Percentiles rank a stretch among this genome's conserved stretches.
Conservation (phyloP, 2,888 invertebrate species). For the Heliconius ethilla region DNA sequence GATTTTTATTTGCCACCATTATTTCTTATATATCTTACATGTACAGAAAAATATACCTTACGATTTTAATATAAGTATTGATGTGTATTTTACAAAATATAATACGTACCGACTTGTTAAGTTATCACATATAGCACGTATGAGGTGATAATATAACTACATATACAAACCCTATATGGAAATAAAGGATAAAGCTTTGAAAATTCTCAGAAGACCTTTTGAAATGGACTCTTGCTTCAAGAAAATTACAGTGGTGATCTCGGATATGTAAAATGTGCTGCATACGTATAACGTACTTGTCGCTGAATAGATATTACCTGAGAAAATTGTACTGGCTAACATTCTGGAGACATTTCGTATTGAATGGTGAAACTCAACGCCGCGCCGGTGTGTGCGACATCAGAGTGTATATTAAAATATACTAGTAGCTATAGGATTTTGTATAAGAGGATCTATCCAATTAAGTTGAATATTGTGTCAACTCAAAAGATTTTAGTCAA, state of each 20-base stretch:
- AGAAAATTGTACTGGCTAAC: neutral
- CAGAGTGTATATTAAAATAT: neutral
- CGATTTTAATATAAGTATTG: too few relatives aligned
- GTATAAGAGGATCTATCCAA: neutral
- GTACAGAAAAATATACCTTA: too few relatives aligned
- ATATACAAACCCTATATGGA: neutral
- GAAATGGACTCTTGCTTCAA: constrained; percentile 6
- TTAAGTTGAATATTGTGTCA: neutral
- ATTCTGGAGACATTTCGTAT: neutral
- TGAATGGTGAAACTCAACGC: too few relatives aligned
- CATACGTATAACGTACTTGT: neutral
- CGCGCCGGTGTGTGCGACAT: too few relatives aligned
- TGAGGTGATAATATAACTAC: neutral
- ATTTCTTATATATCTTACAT: too few relatives aligned
- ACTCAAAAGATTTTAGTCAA: neutral
- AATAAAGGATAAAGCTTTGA: constrained; percentile 21
- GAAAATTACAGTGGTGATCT: constrained; percentile 6
- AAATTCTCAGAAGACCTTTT: constrained; percentile 17
- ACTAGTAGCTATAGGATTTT: neutral
- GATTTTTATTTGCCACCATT: neutral
- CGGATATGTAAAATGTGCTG: constrained; percentile 7
- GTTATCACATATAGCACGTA: constrained; percentile 7
- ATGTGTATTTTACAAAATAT: neutral
- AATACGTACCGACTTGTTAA: neutral
- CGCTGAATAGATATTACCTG: neutral